phyloP scores from a whole-genome alignment of 2,888 invertebrate genomes.

The Drosophila anomelani region DNA sequence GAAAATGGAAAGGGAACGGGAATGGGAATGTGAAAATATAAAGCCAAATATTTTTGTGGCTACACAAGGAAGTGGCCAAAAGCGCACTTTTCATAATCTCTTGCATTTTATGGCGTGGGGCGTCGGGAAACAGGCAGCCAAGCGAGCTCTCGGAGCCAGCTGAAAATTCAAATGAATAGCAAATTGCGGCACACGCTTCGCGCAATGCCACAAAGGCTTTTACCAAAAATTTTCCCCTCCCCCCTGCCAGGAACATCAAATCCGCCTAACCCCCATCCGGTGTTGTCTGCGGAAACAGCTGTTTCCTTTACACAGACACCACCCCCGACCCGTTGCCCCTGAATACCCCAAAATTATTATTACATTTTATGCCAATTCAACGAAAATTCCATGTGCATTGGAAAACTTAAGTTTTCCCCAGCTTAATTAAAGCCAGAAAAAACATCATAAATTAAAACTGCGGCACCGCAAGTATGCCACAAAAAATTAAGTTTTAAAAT shows the following conservation, averaged over 20 bases:
- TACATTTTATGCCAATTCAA: constrained; percentile 78
- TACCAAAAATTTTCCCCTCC: neutral
- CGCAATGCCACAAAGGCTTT: constrained; percentile 26
- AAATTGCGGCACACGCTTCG: constrained; percentile 57
- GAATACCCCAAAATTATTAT: constrained; percentile 63
- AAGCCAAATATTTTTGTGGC: constrained; percentile 48
- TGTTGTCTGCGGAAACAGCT: constrained; percentile 66
- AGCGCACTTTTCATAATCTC: constrained; percentile 73
- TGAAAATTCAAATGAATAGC: constrained; percentile 77
- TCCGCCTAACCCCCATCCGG: constrained; percentile 28
- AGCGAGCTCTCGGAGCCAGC: constrained; percentile 35
- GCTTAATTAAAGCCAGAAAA: constrained; percentile 66
- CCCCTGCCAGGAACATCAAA: constrained; percentile 1
- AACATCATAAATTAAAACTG: constrained; percentile 61
- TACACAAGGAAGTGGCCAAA: constrained; percentile 63
- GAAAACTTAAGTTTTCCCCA: constrained; percentile 38
- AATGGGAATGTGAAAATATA: constrained; percentile 15
- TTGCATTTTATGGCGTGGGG: constrained; percentile 72
- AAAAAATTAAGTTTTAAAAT: constrained; percentile 50
- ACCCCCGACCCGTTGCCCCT: constrained; percentile 46
- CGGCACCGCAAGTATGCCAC: constrained; percentile 21
- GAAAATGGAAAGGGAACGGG: neutral
- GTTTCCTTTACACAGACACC: constrained; percentile 64
- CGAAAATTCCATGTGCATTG: constrained; percentile 55
- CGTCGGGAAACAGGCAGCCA: constrained; percentile 24